Evolutionary conservation across 2,888 invertebrate genomes (phyloP).

Genomic region (Pycnomerus fuliginosus): DNA sequence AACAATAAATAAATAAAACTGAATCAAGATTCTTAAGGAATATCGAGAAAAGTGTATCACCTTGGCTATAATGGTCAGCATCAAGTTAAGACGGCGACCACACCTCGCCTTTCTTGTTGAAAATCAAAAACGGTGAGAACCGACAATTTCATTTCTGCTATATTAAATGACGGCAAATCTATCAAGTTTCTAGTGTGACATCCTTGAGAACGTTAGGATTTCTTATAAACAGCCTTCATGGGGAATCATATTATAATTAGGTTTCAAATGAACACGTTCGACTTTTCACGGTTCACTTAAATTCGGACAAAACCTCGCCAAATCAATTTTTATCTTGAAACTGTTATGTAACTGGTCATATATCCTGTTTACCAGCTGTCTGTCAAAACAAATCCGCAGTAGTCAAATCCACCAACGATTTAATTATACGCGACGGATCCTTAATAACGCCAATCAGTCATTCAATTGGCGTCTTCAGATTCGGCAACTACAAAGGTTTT

Average conservation of each 20-base stretch:
- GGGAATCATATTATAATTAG: conserved; percentile 31
- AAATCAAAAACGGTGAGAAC: conserved; percentile 10
- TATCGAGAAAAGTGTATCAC: conserved; percentile 26
- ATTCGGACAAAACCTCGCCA: conserved; percentile 12
- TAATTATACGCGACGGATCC: no score
- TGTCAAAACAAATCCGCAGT: conserved; percentile 1
- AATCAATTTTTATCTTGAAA: conserved; percentile 9
- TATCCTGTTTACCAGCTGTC: background rate
- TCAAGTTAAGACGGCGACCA: conserved; percentile 20
- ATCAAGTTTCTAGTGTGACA: conserved; percentile 18
- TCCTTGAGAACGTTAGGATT: conserved; percentile 16
- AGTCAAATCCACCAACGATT: no score
- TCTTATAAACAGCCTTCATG: conserved; percentile 31
- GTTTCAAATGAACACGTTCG: conserved; percentile 24
- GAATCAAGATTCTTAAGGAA: conserved; percentile 36
- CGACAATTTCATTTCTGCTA: conserved; percentile 7
- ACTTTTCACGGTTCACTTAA: conserved; percentile 28
- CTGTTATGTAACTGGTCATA: conserved; percentile 8
- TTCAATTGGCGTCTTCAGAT: no score
- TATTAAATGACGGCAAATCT: conserved; percentile 11
- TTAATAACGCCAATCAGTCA: no score
- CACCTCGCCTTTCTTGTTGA: conserved; percentile 7
- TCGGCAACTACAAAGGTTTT: no score
- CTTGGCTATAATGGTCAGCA: conserved; percentile 16
- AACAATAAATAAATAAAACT: no score